These are phyloP conservation scores for Larimichthys polyactis DNA, from an alignment of 2,113 vertebrate genomes.

Conservation along the genomic window DNA sequence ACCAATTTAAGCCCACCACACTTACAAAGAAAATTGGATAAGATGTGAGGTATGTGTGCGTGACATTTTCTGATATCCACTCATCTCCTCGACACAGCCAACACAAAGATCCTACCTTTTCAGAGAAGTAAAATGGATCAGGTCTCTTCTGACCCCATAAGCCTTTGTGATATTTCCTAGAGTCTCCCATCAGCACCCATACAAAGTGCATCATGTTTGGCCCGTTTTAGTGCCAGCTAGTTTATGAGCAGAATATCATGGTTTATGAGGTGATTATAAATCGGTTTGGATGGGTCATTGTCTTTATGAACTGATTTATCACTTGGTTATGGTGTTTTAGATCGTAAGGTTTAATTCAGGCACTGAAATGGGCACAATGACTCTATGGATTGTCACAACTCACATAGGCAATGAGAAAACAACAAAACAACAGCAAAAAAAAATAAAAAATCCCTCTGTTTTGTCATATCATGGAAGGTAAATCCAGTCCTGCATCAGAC, in stretches of 20 bases:
- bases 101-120: conserved; percentile 66
- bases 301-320: conserved; percentile 72
- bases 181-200: conserved; percentile 36
- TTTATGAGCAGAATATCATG: conserved; percentile 57
- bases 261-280: conserved; percentile 73
- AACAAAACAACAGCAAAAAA: conserved; percentile 33
- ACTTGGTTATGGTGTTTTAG: conserved; percentile 62
- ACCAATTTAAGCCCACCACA: conserved; percentile 54
- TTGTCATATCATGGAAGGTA: background rate
- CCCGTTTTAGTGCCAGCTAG: conserved; percentile 55
- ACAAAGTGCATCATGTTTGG: conserved; percentile 44
- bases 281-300: conserved; percentile 59
- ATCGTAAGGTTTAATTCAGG: conserved; percentile 52
- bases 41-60: conserved; percentile 34
- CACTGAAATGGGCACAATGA: conserved; percentile 60
- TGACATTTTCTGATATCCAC: conserved; percentile 73
- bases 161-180: conserved; percentile 31
- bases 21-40: conserved; percentile 54
- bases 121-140: conserved; percentile 42
- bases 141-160: conserved; percentile 41
- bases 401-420: conserved; percentile 23
- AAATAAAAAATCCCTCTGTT: background rate
- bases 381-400: conserved; percentile 40
- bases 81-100: conserved; percentile 67
- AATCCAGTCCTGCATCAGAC: conserved; percentile 45